Conservation (phyloP, 2,888 invertebrate genomes). For the Leistus spinibarbis region DNA sequence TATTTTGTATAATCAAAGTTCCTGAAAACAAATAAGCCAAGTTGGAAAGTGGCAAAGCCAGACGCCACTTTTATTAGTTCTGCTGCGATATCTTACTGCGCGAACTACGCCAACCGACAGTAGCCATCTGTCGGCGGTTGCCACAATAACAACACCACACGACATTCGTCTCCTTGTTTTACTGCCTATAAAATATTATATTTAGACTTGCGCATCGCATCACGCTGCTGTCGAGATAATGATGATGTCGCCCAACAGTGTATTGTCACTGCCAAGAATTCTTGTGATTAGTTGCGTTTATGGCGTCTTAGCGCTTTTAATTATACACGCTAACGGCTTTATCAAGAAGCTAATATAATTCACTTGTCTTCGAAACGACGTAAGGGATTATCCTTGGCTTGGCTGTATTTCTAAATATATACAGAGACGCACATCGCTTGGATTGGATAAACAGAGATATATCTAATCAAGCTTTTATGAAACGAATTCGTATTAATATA, state of each 20-base stretch:
- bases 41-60: constrained; percentile 33
- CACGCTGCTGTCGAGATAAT: background rate
- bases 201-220: constrained; percentile 11
- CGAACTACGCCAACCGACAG: background rate
- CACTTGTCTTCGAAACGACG: constrained; percentile 21
- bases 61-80: constrained; percentile 33
- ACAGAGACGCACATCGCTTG: background rate
- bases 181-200: constrained; percentile 37
- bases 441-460: background rate
- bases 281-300: constrained; percentile 28
- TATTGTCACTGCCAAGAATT: constrained; percentile 14
- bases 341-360: constrained; percentile 37
- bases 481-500: background rate
- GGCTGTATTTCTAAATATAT: constrained; percentile 2
- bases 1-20: constrained; percentile 36
- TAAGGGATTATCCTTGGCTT: background rate
- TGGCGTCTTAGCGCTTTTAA: constrained; percentile 32
- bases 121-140: constrained; percentile 33
- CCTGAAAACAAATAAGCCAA: constrained; percentile 32
- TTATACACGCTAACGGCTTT: constrained; percentile 35
- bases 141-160: constrained; percentile 23
- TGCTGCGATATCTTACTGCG: constrained; percentile 3
- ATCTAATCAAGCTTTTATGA: background rate
- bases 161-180: constrained; percentile 31
- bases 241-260: constrained; percentile 2